Evolutionary conservation across 2,113 vertebrate species (phyloP).

Genomic region (Odocoileus hemionus): DNA sequence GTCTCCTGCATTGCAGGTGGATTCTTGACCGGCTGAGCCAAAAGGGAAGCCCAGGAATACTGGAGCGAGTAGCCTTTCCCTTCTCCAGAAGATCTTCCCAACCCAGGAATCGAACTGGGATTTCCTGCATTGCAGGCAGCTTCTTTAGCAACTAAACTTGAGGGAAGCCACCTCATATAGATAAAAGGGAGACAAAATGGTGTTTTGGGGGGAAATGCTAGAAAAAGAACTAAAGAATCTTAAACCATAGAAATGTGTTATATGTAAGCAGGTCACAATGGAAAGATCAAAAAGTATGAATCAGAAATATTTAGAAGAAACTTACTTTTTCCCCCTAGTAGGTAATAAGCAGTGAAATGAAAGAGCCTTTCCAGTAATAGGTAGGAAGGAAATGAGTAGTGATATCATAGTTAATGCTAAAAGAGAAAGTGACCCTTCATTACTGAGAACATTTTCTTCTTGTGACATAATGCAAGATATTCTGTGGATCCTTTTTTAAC

Average conservation of each 20-base stretch:
- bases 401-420: slow-evolving; percentile 31
- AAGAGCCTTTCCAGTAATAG: background rate
- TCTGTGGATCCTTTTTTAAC: slow-evolving; percentile 26
- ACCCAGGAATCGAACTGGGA: no score
- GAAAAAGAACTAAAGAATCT: background rate
- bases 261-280: background rate
- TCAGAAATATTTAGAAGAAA: slow-evolving; percentile 12
- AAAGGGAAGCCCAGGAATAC: no score
- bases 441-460: background rate
- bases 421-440: background rate
- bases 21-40: no score
- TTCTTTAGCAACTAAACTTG: background rate
- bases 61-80: no score
- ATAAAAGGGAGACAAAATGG: background rate
- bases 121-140: background rate
- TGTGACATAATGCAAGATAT: background rate
- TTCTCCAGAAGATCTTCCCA: no score
- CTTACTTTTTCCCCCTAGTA: background rate
- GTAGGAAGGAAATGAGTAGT: background rate
- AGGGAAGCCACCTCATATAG: background rate
- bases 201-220: background rate
- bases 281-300: slow-evolving; percentile 17
- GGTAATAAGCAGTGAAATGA: slow-evolving; percentile 4
- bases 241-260: slow-evolving; percentile 7
- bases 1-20: background rate